A percentile compares a stretch with the other conserved stretches of the same genome.
phyloP scores from a whole-genome alignment of 2,113 vertebrate genomes.

The Nanger granti region DNA sequence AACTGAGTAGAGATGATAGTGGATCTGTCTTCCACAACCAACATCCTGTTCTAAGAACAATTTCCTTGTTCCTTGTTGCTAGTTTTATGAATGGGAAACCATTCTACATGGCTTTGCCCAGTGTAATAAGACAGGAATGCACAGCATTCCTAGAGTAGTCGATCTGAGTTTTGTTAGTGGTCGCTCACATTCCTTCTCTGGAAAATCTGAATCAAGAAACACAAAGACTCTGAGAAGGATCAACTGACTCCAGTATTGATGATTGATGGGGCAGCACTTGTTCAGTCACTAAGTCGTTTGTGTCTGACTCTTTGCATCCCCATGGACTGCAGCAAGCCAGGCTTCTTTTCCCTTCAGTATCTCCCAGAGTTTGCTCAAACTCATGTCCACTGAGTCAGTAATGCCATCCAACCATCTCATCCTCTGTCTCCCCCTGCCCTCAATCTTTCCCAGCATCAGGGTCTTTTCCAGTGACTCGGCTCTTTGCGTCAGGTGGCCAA shows the following conservation, averaged over 20 bases:
- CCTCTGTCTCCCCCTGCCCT: background rate
- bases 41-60: background rate
- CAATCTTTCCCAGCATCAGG: background rate
- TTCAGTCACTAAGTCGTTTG: background rate
- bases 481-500: background rate
- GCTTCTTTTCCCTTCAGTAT: background rate
- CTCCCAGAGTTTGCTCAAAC: background rate
- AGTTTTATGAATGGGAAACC: background rate
- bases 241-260: background rate
- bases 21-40: background rate
- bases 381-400: background rate
- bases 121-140: background rate
- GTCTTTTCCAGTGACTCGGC: background rate
- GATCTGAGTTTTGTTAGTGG: background rate
- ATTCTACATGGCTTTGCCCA: background rate
- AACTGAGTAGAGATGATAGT: background rate
- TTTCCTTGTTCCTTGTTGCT: background rate
- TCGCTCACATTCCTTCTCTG: background rate
- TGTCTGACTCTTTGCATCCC: background rate
- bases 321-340: background rate
- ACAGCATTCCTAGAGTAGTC: background rate
- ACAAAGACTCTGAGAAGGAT: background rate
- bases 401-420: background rate
- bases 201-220: background rate
- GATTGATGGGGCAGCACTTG: background rate